Percentiles rank a stretch among this genome's conserved stretches.
These are phyloP conservation scores for Aegotheles bennettii DNA, from an alignment of 2,113 vertebrate genomes.

Conservation along the genomic window DNA sequence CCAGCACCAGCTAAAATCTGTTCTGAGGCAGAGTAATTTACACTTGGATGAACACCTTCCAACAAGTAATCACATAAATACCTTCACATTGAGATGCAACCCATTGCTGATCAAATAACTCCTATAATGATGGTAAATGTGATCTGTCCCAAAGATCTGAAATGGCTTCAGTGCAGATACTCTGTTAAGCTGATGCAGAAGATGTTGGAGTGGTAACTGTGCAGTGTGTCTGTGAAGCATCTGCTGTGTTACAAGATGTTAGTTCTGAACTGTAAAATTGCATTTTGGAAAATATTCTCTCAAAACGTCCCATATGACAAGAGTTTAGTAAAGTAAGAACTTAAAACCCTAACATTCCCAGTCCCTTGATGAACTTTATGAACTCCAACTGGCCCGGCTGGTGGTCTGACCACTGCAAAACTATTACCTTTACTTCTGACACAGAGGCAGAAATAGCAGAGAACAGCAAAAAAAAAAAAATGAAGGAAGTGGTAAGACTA, in stretches of 20 bases:
- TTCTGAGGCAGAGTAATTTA: slow-evolving; percentile 73
- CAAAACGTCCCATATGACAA: neutral
- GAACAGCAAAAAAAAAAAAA: neutral
- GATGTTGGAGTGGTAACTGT: neutral
- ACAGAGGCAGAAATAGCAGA: neutral
- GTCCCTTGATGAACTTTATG: neutral
- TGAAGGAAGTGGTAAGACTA: neutral
- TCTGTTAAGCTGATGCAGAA: neutral
- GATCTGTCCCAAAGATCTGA: slow-evolving; percentile 14
- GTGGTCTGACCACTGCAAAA: neutral
- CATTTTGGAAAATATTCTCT: slow-evolving; percentile 1
- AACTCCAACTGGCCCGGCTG: neutral
- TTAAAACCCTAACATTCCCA: neutral
- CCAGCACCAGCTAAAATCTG: slow-evolving; percentile 68
- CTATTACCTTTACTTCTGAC: neutral
- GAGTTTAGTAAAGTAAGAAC: neutral
- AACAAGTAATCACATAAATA: slow-evolving; percentile 69
- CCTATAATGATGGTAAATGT: slow-evolving; percentile 1
- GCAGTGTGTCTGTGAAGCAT: neutral
- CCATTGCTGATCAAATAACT: slow-evolving; percentile 40
- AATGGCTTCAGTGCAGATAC: slow-evolving; percentile 33
- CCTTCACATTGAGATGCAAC: slow-evolving; percentile 50
- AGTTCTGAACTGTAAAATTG: neutral
- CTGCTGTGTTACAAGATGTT: neutral
- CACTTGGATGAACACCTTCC: slow-evolving; percentile 75